Base-by-base conservation (phyloP, 2,113 vertebrate genomes). In the Ascaphus truei region DNA sequence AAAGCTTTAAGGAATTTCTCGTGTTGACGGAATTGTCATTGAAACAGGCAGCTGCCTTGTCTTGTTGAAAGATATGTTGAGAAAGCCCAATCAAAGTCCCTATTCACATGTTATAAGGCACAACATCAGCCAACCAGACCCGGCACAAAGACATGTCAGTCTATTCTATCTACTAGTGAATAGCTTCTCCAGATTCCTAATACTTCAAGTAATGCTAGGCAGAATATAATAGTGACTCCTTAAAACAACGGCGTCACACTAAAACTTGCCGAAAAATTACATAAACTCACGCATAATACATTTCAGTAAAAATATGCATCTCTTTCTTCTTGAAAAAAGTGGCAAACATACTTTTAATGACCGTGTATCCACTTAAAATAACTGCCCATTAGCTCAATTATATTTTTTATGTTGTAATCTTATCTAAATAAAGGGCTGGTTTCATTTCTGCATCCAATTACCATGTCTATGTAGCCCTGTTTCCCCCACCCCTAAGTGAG, bases 61-160 rank as follows among this genome's bases (percentile, higher is more conserved):
- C 25, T 72, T 1, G 0, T 27, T 77, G 31, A 73, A 71, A 72
- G 63, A 71, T 36, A 23, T 68, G 27, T 51, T 55, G 16, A 64
- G 56, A 58, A 56, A 63, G 58, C 62, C 20, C 72, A 11, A 69
- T 76, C 56, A 50, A 53, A 69, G 30, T 41, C 75, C 29, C 66
- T 65, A 1, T 68, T 3, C 43, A 7, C 8, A 52, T 4, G 1
- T 39, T 11, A 50, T 71, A 48, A 26, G 45, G 16, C 5, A 7
- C 53, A 34, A 11, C 31, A 22, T 57, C 45, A 29, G 25, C n/a
- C 43, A 39, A 50, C 43, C 20, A 34, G 29, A n/a, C 13, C 65
- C 56, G 27, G 30, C 55, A 36, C 15, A 69, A 36, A 61, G 25
- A 37, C 22, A 48, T 61, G 47, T 61, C 45, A 37, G 26, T 6